phyloP scores from a whole-genome alignment of 2,113 vertebrate genomes.

The Leucosticte australis region DNA sequence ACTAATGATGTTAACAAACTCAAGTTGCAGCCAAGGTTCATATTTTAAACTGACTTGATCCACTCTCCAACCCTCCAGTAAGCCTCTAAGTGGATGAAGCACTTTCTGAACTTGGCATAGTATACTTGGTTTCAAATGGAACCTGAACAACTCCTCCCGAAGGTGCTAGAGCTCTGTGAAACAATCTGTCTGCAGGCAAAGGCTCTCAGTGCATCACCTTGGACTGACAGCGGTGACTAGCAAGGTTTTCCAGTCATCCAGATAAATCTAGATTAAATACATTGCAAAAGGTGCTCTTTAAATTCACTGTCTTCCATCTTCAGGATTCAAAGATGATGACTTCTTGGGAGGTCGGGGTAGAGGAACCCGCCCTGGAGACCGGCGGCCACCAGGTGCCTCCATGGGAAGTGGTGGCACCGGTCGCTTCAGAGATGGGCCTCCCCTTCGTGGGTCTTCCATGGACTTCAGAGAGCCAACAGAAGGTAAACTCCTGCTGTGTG shows the following conservation, averaged over 20 bases:
- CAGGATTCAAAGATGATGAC: constrained; percentile 92
- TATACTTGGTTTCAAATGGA: not conserved
- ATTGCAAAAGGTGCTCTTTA: not conserved
- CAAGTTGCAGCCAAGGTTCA: not conserved
- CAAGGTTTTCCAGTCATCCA: not conserved
- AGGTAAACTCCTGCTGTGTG: constrained; percentile 66
- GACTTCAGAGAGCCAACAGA: constrained; percentile 99
- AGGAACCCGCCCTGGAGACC: constrained; percentile 86
- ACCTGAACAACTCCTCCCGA: not conserved
- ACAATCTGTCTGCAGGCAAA: not conserved
- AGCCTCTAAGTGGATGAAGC: not conserved
- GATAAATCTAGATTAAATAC: not conserved
- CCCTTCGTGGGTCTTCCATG: constrained; percentile 81
- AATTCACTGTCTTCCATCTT: constrained; percentile 10
- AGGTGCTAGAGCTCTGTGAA: not conserved
- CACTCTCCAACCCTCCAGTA: not conserved
- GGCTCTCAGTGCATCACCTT: not conserved
- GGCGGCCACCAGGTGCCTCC: constrained; percentile 77
- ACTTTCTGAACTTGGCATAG: not conserved
- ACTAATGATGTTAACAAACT: not conserved
- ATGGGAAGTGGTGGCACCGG: constrained; percentile 74
- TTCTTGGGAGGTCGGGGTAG: constrained; percentile 87
- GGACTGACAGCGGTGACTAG: constrained; percentile 9
- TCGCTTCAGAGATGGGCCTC: constrained; percentile 90
- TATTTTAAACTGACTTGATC: not conserved